Conservation (phyloP, 92 coral and sea anemone species). For the Galaxea fascicularis region DNA sequence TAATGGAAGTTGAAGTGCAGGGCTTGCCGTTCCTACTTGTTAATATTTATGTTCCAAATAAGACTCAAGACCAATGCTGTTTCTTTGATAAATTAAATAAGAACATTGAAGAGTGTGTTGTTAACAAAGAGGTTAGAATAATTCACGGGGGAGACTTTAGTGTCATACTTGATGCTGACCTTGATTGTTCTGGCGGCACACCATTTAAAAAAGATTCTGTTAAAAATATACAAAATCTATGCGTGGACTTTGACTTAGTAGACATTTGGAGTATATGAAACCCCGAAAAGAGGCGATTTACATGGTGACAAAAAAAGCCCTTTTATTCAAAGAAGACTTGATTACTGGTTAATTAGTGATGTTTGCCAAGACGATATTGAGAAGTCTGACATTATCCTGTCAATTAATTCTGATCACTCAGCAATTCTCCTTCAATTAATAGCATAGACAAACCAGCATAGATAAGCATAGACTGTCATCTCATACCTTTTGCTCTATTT, state of each 20-base stretch:
- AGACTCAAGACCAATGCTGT: conserved; percentile 28
- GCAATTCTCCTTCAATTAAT: too few relatives aligned
- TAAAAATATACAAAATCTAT: conserved; percentile 18
- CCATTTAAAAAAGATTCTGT: conserved; percentile 41
- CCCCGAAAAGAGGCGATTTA: conserved; percentile 29
- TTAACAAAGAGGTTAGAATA: conserved; percentile 24
- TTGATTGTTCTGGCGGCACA: conserved; percentile 57
- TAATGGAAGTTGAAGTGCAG: conserved; percentile 40
- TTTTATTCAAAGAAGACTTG: conserved; percentile 37
- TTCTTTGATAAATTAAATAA: conserved; percentile 39
- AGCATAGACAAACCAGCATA: too few relatives aligned
- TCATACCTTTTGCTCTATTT: too few relatives aligned
- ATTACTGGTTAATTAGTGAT: conserved; percentile 37
- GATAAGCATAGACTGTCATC: too few relatives aligned
- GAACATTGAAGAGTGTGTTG: conserved; percentile 3
- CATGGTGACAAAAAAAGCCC: conserved; percentile 41
- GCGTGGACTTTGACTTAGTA: conserved; percentile 21
- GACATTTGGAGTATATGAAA: conserved; percentile 39
- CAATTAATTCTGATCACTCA: conserved; percentile 36
- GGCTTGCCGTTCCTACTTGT: conserved; percentile 49
- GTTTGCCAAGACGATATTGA: conserved; percentile 30
- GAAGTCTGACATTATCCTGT: conserved; percentile 28
- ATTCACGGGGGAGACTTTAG: conserved; percentile 53
- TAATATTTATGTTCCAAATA: conserved; percentile 59
- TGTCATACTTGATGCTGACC: conserved; percentile 35